phyloP scores from a whole-genome alignment of 1,140 invertebrate genomes.

The Pygmarrhopalites habei region DNA sequence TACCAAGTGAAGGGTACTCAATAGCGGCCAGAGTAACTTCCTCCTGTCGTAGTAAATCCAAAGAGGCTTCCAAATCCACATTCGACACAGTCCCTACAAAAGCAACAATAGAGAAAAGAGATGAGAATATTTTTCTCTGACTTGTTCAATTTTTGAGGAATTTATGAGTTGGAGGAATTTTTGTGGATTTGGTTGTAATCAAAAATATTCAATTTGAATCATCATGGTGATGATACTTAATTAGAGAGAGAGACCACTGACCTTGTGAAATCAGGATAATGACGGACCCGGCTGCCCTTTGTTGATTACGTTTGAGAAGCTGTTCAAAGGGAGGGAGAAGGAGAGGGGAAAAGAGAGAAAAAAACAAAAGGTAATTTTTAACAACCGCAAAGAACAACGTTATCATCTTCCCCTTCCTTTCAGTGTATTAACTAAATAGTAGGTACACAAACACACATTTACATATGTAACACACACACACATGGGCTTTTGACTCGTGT shows the following conservation, averaged over 20 bases:
- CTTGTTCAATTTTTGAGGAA: too few relatives aligned
- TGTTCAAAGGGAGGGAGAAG: slow-evolving; percentile 31
- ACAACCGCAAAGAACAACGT: too few relatives aligned
- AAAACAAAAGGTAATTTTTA: background rate
- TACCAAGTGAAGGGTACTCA: slow-evolving; percentile 40
- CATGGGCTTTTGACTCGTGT: too few relatives aligned
- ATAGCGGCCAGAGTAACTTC: slow-evolving; percentile 38
- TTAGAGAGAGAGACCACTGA: too few relatives aligned
- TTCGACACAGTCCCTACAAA: slow-evolving; percentile 30
- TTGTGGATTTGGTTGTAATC: too few relatives aligned
- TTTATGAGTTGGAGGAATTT: too few relatives aligned
- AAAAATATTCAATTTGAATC: too few relatives aligned
- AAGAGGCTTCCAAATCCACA: slow-evolving; percentile 36
- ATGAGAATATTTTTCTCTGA: background rate
- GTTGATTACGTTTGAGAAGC: slow-evolving; percentile 47
- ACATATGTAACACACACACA: too few relatives aligned
- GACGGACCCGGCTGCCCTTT: slow-evolving; percentile 47
- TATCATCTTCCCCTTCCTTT: background rate
- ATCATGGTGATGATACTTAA: too few relatives aligned
- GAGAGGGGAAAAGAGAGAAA: slow-evolving; percentile 9
- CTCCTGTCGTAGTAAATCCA: slow-evolving; percentile 33
- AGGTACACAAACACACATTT: too few relatives aligned
- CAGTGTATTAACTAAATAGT: too few relatives aligned
- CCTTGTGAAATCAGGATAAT: slow-evolving; percentile 47
- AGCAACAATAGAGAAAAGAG: background rate